These are phyloP conservation scores for Xanthostigma xanthostigma DNA, from an alignment of 2,888 invertebrate genomes.

Conservation along the genomic window DNA sequence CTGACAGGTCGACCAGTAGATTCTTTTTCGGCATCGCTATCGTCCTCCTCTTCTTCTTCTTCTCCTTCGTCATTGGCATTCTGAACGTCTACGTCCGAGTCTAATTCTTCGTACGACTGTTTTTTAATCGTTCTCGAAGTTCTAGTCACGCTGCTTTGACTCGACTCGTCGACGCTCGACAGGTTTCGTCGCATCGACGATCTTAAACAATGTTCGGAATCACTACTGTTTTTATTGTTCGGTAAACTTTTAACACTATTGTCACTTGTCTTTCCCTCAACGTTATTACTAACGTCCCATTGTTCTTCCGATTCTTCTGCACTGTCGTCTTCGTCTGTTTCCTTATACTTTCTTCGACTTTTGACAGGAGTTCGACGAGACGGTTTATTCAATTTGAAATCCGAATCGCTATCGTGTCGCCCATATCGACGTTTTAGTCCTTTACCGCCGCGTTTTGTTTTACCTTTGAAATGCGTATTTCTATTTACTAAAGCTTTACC, in stretches of 20 bases:
- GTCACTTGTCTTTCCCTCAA: not conserved
- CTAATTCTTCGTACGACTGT: slow-evolving; percentile 10
- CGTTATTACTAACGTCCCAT: not conserved
- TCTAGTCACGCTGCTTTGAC: slow-evolving; percentile 8
- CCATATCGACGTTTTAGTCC: slow-evolving; percentile 7
- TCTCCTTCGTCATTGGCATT: slow-evolving; percentile 17
- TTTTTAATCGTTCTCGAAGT: slow-evolving; percentile 2
- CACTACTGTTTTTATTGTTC: no score
- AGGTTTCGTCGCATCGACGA: slow-evolving; percentile 3
- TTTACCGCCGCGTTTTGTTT: slow-evolving; percentile 14
- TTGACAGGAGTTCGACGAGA: slow-evolving; percentile 1
- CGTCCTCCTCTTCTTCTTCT: slow-evolving; percentile 16
- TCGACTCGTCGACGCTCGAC: slow-evolving; percentile 13
- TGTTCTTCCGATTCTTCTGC: not conserved
- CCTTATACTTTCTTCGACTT: not conserved
- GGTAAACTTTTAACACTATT: not conserved
- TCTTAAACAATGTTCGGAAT: not conserved
- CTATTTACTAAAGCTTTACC: slow-evolving; percentile 21
- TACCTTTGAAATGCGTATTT: slow-evolving; percentile 15
- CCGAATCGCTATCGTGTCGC: slow-evolving; percentile 17
- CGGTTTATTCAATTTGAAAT: slow-evolving; percentile 13
- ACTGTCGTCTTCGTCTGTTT: slow-evolving; percentile 5
- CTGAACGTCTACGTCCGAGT: slow-evolving; percentile 15
- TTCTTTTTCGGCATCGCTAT: slow-evolving; percentile 25
- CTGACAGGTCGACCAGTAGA: not conserved